Base-by-base conservation (phyloP, 2,113 vertebrate species). In the Aegotheles bennettii region DNA sequence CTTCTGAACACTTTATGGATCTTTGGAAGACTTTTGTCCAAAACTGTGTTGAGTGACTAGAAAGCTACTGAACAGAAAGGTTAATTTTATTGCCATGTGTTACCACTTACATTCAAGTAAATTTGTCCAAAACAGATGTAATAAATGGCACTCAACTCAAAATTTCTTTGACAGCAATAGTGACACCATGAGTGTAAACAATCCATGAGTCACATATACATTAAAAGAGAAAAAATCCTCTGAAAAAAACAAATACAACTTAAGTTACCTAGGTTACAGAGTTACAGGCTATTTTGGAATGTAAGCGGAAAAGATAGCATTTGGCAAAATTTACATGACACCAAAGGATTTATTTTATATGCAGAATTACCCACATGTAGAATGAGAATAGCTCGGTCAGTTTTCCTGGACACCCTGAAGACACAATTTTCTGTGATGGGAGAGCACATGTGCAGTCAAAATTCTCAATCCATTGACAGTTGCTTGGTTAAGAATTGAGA, bases 401-500 rank as follows among this genome's bases (percentile, higher is more conserved):
- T 16, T 90, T 33, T 89, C 21, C n/a, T 26, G 35, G 13, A n/a
- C 13, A 40, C 4, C 4, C n/a, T 60, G 50, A 48, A 68, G 36
- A 77, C 48, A 84, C 6, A 25, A 10, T 81, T 60, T 38, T 28
- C 29, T 65, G 24, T 20, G 50, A 77, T 5, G 2, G 45, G 79
- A 48, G 7, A 54, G 19, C 29, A 35, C 0, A 0, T 29, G 25
- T 40, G 36, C 31, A 61, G 19, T 31, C 53, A 74, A 69, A 90
- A 57, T 26, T 84, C n/a, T 61, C 63, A 43, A 9, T 21, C 26
- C 19, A 48, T 15, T 74, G 36, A 17, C 21, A 36, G 48, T 23
- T 56, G 4, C 53, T 64, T 63, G 25, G 19, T 29, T 31, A 56
- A 54, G 29, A 71, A 26, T 20, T 18, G 7, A 51, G 47, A 47